These are phyloP conservation scores for Calameuta pallipes DNA, from an alignment of 2,888 invertebrate genomes.

Conservation along the genomic window DNA sequence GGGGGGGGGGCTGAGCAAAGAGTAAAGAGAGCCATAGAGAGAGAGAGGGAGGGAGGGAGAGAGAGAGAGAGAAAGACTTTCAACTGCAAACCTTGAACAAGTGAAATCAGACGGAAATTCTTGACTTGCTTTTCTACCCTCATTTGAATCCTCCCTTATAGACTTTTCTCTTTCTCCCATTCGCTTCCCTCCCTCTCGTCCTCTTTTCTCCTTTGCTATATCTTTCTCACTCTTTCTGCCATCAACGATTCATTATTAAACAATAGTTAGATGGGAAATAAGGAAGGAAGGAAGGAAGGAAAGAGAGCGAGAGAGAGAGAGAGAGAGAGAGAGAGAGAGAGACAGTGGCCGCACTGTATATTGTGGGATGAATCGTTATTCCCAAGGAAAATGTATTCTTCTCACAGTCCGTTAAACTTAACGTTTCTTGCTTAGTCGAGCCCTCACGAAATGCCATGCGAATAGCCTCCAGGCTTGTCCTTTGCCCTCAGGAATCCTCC, in stretches of 20 bases:
- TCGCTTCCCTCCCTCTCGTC: conserved; percentile 12
- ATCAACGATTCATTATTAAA: conserved; percentile 35
- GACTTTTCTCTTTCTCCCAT: too few relatives aligned
- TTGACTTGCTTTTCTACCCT: conserved; percentile 31
- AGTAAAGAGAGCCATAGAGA: not conserved
- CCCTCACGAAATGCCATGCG: not conserved
- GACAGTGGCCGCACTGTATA: not conserved
- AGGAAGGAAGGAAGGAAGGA: not conserved
- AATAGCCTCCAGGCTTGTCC: not conserved
- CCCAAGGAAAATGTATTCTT: conserved; percentile 4
- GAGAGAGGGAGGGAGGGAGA: too few relatives aligned
- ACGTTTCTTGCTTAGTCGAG: not conserved
- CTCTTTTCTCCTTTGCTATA: conserved; percentile 11
- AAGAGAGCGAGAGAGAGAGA: too few relatives aligned
- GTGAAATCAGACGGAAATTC: conserved; percentile 45
- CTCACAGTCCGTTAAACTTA: conserved; percentile 2
- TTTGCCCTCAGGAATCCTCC: too few relatives aligned
- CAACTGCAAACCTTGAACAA: conserved; percentile 34
- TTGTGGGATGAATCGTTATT: not conserved
- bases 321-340: too few relatives aligned
- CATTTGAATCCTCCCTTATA: conserved; percentile 1
- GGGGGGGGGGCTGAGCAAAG: not conserved
- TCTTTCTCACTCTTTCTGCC: conserved; percentile 19
- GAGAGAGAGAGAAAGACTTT: not conserved
- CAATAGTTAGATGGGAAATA: conserved; percentile 17